These are phyloP conservation scores for Andrena minutula DNA, from an alignment of 2,888 invertebrate species.

Conservation along the genomic window DNA sequence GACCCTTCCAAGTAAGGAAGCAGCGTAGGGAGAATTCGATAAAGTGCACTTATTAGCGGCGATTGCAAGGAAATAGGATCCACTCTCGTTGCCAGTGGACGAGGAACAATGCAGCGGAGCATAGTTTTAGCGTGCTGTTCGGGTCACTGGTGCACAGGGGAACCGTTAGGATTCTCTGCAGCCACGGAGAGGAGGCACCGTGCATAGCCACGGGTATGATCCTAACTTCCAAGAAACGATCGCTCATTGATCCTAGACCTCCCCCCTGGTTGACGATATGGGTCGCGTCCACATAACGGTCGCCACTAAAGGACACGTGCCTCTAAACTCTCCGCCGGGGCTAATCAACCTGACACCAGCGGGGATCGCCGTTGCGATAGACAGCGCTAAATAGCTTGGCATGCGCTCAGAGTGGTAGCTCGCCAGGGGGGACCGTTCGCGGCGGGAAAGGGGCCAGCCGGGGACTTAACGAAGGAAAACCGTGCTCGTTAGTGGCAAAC, in stretches of 20 bases:
- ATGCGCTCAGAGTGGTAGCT: slow-evolving; percentile 13
- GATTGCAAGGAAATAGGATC: slow-evolving; percentile 32
- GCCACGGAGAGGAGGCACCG: slow-evolving; percentile 59
- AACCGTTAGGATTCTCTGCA: slow-evolving; percentile 70
- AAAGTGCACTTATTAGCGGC: slow-evolving; percentile 35
- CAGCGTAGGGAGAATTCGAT: background rate
- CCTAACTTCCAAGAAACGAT: slow-evolving; percentile 73
- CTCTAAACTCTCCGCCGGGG: slow-evolving; percentile 62
- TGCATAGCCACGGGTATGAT: slow-evolving; percentile 73
- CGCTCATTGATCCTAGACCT: slow-evolving; percentile 71
- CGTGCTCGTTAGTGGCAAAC: no score
- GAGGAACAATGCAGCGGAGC: slow-evolving; percentile 55
- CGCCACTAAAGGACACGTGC: slow-evolving; percentile 70
- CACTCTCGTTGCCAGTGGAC: slow-evolving; percentile 23
- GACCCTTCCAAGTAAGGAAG: background rate
- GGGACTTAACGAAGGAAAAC: no score
- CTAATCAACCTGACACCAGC: slow-evolving; percentile 76
- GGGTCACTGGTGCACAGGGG: slow-evolving; percentile 68
- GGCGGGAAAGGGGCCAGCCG: no score
- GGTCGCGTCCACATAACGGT: slow-evolving; percentile 78
- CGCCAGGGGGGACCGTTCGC: no score
- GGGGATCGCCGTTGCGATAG: slow-evolving; percentile 70
- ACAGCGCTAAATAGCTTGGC: background rate
- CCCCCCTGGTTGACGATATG: slow-evolving; percentile 70
- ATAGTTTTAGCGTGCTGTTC: slow-evolving; percentile 65